Base-by-base conservation (phyloP, 2,888 invertebrate species). In the Cistogaster globosa region DNA sequence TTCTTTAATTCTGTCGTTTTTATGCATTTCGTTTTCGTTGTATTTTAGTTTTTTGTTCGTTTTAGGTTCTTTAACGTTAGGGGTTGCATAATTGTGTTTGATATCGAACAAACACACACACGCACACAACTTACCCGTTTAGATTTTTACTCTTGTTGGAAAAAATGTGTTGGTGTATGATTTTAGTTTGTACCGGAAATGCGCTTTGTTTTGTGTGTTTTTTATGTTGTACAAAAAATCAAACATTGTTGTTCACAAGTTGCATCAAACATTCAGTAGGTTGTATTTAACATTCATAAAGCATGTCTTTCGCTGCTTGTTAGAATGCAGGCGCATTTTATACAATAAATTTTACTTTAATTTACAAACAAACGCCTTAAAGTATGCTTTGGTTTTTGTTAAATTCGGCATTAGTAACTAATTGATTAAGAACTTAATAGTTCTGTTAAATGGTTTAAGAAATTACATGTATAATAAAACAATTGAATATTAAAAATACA, bases 11-110 rank as follows among this genome's bases (percentile, higher is more conserved):
- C 72, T 18, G 53, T 75, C 51, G 42, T 74, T 75, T 78, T 53
- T 65, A 36, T 75, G 74, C 77, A 82, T 55, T 82, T 74, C 65
- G 79, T 68, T 81, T 62, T 81, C 32, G 63, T 69, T 63, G 18
- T 69, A 5, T 48, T 67, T 65, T 69, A 26, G 8, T 1, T 60
- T 9, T 26, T 42, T 60, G 51, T 22, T 32, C 48, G 22, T 53
- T 80, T 68, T 80, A 67, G 72, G 74, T 53, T 67, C 74, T 45
- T 60, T 20, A 26, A 65, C 11, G 38, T 80, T 80, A 80, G 80
- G 80, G 80, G 80, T 80, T 80, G 80, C 80, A 67, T 67, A 20
- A 36, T 20, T 18, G 8, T 48, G 16, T 53, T 18, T 53, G 7
- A 16, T 36, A 42, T 20, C 22, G 8, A 51, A 74, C 18, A 71